Conservation (phyloP, 2,888 invertebrate species). For the Rhagonycha fulva region DNA sequence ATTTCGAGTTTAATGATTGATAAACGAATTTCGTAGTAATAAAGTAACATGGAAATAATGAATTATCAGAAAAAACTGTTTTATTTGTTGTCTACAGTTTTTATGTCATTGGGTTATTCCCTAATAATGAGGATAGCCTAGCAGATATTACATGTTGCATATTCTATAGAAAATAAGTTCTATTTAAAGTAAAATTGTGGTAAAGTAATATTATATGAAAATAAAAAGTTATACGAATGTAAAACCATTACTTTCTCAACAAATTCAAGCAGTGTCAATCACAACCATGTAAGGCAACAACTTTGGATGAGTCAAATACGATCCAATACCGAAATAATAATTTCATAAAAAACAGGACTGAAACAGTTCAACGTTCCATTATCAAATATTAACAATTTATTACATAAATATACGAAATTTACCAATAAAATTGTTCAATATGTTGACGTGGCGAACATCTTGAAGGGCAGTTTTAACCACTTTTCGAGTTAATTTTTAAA, state of each 20-base stretch:
- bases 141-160: background rate
- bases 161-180: background rate
- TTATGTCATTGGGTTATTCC: slow-evolving; percentile 30
- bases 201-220: background rate
- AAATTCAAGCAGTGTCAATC: slow-evolving; percentile 36
- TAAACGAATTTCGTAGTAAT: background rate
- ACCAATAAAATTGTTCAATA: slow-evolving; percentile 42
- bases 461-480: slow-evolving; percentile 13
- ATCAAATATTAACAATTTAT: slow-evolving; percentile 12
- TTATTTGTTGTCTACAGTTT: slow-evolving; percentile 14
- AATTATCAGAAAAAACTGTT: slow-evolving; percentile 6
- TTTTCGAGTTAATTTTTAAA: background rate
- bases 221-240: background rate
- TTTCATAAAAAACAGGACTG: slow-evolving; percentile 1
- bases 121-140: slow-evolving; percentile 11
- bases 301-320: slow-evolving; percentile 30
- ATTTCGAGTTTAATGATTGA: background rate
- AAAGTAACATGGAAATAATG: background rate
- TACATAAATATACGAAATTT: slow-evolving; percentile 23
- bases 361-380: slow-evolving; percentile 3
- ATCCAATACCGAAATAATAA: slow-evolving; percentile 19
- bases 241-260: slow-evolving; percentile 42
- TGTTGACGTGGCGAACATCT: slow-evolving; percentile 53
- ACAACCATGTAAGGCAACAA: slow-evolving; percentile 45
- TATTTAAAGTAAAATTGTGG: background rate